Conservation (phyloP, 2,113 vertebrate species). For the Emydura subglobosa region DNA sequence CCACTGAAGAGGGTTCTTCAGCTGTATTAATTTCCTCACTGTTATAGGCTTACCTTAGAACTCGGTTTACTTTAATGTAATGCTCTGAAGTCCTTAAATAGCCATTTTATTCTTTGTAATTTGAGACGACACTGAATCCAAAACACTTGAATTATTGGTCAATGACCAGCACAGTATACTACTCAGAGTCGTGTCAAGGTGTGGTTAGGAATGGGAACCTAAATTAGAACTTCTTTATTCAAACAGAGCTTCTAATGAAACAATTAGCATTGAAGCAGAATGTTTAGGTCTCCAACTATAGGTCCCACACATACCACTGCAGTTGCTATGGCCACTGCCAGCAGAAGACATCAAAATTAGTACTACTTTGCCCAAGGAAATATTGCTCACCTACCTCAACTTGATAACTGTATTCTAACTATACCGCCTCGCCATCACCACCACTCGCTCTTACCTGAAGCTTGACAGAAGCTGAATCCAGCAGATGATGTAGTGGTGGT, state of each 20-base stretch:
- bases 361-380: background rate
- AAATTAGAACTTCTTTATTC: background rate
- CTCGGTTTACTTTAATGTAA: background rate
- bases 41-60: background rate
- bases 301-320: background rate
- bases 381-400: background rate
- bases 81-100: background rate
- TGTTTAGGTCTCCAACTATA: background rate
- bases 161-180: background rate
- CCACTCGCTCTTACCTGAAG: slow-evolving; percentile 82
- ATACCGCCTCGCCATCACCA: background rate
- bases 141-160: background rate
- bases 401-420: background rate
- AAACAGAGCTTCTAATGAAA: background rate
- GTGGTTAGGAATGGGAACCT: background rate
- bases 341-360: background rate
- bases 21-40: background rate
- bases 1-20: background rate
- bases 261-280: background rate
- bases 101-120: background rate
- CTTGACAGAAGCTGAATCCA: slow-evolving; percentile 92
- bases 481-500: slow-evolving; percentile 87
- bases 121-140: background rate
- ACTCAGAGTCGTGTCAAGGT: background rate
- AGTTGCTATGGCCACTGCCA: background rate